Conservation (phyloP, 2,888 invertebrate genomes). For the Cremastobaeus sp. region DNA sequence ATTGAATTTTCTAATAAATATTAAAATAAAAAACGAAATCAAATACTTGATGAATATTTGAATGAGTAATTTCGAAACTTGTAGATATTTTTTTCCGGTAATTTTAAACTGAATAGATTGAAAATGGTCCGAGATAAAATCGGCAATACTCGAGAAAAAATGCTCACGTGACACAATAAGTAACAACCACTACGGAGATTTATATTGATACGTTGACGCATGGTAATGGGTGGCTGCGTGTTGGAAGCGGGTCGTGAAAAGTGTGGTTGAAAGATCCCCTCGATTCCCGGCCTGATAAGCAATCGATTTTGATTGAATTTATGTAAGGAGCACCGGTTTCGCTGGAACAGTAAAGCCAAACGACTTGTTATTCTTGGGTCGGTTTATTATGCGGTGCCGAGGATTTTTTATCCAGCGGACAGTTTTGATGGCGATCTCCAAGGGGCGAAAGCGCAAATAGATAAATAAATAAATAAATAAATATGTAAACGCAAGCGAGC, state of each 20-base stretch:
- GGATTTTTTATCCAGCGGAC: conserved; percentile 5
- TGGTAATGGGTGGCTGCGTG: conserved; percentile 49
- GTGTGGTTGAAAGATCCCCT: conserved; percentile 48
- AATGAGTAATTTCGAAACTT: no score
- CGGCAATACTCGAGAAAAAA: conserved; percentile 35
- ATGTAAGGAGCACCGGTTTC: conserved; percentile 31
- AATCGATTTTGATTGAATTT: conserved; percentile 57
- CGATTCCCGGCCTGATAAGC: conserved; percentile 50
- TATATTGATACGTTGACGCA: conserved; percentile 49
- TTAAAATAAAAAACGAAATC: no score
- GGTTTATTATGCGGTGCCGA: not conserved
- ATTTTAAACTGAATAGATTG: no score
- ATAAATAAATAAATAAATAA: no score
- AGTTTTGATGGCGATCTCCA: no score
- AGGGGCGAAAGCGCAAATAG: no score
- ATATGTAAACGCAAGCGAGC: no score
- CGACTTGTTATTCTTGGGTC: conserved; percentile 38
- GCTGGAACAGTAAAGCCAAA: conserved; percentile 37
- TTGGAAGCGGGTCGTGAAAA: conserved; percentile 40
- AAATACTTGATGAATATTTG: no score
- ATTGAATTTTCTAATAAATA: no score
- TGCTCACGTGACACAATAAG: conserved; percentile 37
- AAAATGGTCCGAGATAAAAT: conserved; percentile 33
- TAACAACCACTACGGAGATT: conserved; percentile 30
- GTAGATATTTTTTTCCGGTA: no score